Conservation (phyloP, 1,140 invertebrate genomes). For the Macrotrachela quadricornifera region DNA sequence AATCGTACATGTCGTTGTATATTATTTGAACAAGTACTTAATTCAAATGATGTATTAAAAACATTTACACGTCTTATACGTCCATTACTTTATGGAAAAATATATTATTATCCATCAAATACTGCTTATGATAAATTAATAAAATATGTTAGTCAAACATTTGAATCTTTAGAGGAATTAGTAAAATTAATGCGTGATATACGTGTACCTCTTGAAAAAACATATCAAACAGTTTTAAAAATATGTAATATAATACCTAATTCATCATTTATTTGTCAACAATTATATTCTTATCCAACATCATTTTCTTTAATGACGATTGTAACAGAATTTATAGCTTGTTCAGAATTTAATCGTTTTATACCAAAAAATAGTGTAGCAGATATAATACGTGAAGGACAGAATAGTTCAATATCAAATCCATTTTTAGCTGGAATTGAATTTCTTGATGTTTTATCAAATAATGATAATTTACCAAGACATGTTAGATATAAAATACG, state of each 20-base stretch:
- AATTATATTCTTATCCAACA: no score
- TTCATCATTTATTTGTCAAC: no score
- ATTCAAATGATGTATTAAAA: no score
- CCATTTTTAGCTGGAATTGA: constrained; percentile 23
- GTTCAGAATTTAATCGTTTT: constrained; percentile 39
- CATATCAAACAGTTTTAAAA: no score
- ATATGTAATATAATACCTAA: no score
- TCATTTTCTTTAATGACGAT: no score
- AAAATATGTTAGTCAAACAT: constrained; percentile 16
- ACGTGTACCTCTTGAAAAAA: no score
- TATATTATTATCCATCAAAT: constrained; percentile 33
- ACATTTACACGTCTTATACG: no score
- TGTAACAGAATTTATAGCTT: constrained; percentile 12
- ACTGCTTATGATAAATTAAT: constrained; percentile 27
- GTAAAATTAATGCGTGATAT: no score
- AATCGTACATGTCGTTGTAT: no score
- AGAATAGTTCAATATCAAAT: constrained; percentile 18
- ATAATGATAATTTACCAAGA: constrained; percentile 21
- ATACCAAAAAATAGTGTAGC: constrained; percentile 26
- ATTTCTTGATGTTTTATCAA: constrained; percentile 13
- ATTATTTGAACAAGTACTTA: no score
- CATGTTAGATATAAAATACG: constrained; percentile 38
- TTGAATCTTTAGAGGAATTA: constrained; percentile 2
- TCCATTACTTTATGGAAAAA: constrained; percentile 33
- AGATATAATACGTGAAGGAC: constrained; percentile 26